Percentiles rank a stretch among this genome's conserved stretches.
Evolutionary conservation across 1,140 invertebrate genomes (phyloP).

Genomic region (Episyrphus balteatus): DNA sequence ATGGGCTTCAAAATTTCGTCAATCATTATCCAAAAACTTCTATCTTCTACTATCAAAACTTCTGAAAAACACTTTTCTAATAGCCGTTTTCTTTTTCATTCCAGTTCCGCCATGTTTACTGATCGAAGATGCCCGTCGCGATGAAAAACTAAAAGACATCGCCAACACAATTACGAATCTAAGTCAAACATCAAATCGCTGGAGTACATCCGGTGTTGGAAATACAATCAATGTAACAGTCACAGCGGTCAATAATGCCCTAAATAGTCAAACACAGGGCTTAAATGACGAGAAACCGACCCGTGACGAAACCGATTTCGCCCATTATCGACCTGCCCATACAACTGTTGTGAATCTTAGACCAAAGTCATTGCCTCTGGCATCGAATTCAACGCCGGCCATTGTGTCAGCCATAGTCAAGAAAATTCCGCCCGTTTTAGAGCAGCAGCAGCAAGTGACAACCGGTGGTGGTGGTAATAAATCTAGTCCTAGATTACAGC

Average conservation of each 20-base stretch:
- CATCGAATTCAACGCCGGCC: slow-evolving; percentile 31
- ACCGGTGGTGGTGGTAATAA: slow-evolving; percentile 6
- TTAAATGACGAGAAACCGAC: slow-evolving; percentile 12
- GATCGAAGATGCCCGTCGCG: slow-evolving; percentile 31
- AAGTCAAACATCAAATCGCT: slow-evolving; percentile 33
- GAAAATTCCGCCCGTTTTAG: slow-evolving; percentile 33
- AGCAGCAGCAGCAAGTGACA: slow-evolving; percentile 11
- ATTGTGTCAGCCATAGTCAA: slow-evolving; percentile 37
- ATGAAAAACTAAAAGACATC: slow-evolving; percentile 34
- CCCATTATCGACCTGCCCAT: slow-evolving; percentile 8
- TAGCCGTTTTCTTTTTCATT: slow-evolving; percentile 3
- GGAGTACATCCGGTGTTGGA: slow-evolving; percentile 10
- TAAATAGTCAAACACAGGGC: slow-evolving; percentile 19
- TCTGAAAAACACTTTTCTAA: too few relatives aligned
- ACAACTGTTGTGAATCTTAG: slow-evolving; percentile 14
- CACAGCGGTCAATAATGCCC: slow-evolving; percentile 28
- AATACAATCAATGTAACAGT: too few relatives aligned
- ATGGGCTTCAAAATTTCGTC: too few relatives aligned
- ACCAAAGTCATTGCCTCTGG: slow-evolving; percentile 34
- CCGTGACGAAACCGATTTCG: slow-evolving; percentile 29
- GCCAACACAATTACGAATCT: slow-evolving; percentile 36
- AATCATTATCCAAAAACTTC: too few relatives aligned
- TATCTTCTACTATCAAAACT: too few relatives aligned
- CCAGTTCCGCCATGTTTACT: slow-evolving; percentile 30
- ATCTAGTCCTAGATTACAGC: slow-evolving; percentile 19